phyloP scores from a whole-genome alignment of 2,888 invertebrate species.

The Ochlodes sylvanus region DNA sequence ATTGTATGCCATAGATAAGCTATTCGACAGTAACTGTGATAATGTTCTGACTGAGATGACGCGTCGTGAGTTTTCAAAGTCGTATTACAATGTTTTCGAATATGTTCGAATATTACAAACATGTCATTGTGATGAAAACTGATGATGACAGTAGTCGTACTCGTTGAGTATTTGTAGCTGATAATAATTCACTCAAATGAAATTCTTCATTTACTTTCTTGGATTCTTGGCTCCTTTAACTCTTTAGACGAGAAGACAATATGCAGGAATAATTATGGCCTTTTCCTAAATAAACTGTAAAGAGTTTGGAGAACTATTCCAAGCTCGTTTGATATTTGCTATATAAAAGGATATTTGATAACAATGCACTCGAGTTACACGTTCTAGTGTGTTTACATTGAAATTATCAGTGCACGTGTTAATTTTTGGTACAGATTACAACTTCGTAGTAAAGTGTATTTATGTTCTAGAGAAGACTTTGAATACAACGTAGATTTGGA shows the following conservation, averaged over 20 bases:
- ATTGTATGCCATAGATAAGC: constrained; percentile 28
- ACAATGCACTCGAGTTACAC: constrained; percentile 12
- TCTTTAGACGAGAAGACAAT: too few relatives aligned
- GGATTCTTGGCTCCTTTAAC: too few relatives aligned
- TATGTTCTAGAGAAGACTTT: constrained; percentile 25
- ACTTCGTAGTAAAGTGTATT: constrained; percentile 29
- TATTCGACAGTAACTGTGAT: constrained; percentile 14
- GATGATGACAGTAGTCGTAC: too few relatives aligned
- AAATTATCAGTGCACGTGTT: constrained; percentile 20
- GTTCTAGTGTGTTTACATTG: constrained; percentile 17
- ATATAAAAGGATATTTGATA: constrained; percentile 7
- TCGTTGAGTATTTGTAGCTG: too few relatives aligned
- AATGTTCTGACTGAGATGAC: constrained; percentile 8
- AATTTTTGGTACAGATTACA: constrained; percentile 17
- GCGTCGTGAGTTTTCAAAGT: neutral
- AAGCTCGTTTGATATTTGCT: neutral
- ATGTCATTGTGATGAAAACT: too few relatives aligned
- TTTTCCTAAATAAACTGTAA: too few relatives aligned
- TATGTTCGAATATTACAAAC: neutral
- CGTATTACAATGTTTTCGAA: neutral
- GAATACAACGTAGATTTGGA: constrained; percentile 24
- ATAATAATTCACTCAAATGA: too few relatives aligned
- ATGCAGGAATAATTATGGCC: too few relatives aligned
- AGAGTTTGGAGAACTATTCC: neutral
- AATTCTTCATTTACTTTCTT: too few relatives aligned